Evolutionary conservation across 2,888 invertebrate genomes (phyloP), one percentile per base, ranked within the genome.

Genomic region (Chrysotoxum bicinctum): DNA sequence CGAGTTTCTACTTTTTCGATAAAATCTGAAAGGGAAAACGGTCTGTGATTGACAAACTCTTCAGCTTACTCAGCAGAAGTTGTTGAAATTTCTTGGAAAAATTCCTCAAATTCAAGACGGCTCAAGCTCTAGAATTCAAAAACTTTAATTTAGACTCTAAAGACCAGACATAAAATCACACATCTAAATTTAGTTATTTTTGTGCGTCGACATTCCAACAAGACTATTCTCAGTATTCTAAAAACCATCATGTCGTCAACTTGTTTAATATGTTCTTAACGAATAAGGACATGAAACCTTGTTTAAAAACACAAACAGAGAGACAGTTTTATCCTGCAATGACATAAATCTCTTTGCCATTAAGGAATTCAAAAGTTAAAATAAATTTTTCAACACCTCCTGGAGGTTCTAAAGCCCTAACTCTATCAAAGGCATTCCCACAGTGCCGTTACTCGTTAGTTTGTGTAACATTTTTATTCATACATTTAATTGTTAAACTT

Each of bases 391-490:
- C 35, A 58, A 30, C 58, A 35, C 35, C 58, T 37, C 21, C 37
- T 37, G 26, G 35, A 35, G 56, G 35, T 35, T 37, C 21, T 14
- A 35, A 40, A 19, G 32, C 45, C 16, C 21, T 21, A 14, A 35
- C 58, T 37, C n/a, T 30, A 19, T 45, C 45, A 45, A 45, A 64
- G 45, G 9, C 21, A 23, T 4, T 48, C 48, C 48, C 48, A 6
- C 2, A 16, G 32, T n/a, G 30, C 23, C 32, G 9, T 23, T 19
- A 48, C 64, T 66, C 66, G 66, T 66, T 23, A 66, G 66, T 35
- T 66, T 50, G 19, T 35, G 19, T 35, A 35, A 50, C 66, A 66
- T 35, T 50, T 32, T 66, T 45, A 62, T 66, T 66, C 66, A 50
- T 14, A 50, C 66, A 50, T 35, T 35, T 35, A 35, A 48, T 58